These are phyloP conservation scores for Ophioninae sp. DNA, from an alignment of 2,888 invertebrate genomes.

Conservation along the genomic window DNA sequence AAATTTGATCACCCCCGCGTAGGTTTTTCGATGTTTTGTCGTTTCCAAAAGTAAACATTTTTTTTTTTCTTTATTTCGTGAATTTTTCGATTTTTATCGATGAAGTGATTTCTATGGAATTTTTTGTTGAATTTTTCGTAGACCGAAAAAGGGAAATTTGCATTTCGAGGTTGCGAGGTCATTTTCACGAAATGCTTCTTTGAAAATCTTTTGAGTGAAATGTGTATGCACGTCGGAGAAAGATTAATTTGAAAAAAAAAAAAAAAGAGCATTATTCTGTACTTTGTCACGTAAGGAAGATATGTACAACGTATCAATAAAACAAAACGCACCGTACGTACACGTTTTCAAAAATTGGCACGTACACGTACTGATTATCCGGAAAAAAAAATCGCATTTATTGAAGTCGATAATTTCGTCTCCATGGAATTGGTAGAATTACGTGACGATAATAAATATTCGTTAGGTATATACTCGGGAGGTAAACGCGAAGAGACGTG, in stretches of 20 bases:
- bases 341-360: not conserved
- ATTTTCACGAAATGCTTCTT: too few relatives aligned
- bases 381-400: not conserved
- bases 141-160: too few relatives aligned
- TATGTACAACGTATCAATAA: constrained; percentile 16
- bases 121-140: too few relatives aligned
- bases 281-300: not conserved
- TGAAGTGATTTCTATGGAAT: too few relatives aligned
- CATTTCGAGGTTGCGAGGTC: too few relatives aligned
- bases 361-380: not conserved
- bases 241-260: too few relatives aligned
- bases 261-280: not conserved
- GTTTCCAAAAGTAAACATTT: not conserved
- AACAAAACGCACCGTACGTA: not conserved
- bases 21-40: not conserved
- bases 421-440: too few relatives aligned
- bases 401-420: not conserved
- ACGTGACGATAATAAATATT: not conserved
- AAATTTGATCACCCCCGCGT: too few relatives aligned
- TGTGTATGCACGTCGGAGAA: too few relatives aligned
- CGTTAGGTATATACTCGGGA: not conserved
- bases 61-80: not conserved
- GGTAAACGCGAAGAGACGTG: not conserved
- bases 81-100: not conserved
- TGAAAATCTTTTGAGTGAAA: too few relatives aligned